Conservation (phyloP, 2,797 vertebrate genomes). For the Chelon labrosus region DNA sequence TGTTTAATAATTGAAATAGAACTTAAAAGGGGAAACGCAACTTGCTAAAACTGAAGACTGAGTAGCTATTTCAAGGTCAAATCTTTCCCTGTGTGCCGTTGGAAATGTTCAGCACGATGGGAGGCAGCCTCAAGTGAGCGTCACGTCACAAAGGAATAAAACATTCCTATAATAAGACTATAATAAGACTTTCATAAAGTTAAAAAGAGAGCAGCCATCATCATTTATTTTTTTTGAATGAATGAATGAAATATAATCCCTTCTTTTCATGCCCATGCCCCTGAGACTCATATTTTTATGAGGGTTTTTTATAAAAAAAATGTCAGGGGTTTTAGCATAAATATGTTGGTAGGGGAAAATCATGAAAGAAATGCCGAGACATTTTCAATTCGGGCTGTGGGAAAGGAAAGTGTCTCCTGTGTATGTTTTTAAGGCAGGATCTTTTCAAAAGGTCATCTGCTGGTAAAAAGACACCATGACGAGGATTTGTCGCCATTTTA, state of each 20-base stretch:
- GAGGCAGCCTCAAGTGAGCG: constrained; percentile 59
- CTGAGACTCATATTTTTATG: constrained; percentile 76
- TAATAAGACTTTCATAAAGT: constrained; percentile 71
- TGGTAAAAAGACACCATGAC: constrained; percentile 22
- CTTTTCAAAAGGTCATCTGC: constrained; percentile 60
- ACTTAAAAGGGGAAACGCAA: neutral
- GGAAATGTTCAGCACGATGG: constrained; percentile 49
- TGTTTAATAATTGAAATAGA: constrained; percentile 24
- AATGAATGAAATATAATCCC: constrained; percentile 74
- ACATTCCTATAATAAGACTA: too few relatives aligned
- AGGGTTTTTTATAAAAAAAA: constrained; percentile 67
- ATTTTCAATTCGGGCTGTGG: constrained; percentile 39
- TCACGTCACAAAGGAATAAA: constrained; percentile 71
- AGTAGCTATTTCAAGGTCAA: constrained; percentile 65
- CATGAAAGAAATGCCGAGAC: constrained; percentile 70
- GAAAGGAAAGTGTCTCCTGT: constrained; percentile 36
- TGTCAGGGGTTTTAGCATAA: constrained; percentile 62
- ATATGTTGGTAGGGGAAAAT: constrained; percentile 11
- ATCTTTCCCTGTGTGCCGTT: constrained; percentile 41
- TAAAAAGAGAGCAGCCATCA: constrained; percentile 63
- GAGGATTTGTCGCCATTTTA: constrained; percentile 20
- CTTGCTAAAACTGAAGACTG: constrained; percentile 21
- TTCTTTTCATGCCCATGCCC: constrained; percentile 73
- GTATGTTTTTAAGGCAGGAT: constrained; percentile 30
- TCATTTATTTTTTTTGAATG: constrained; percentile 39